Percentiles rank a stretch among this genome's conserved stretches.
Evolutionary conservation across 2,797 vertebrate genomes (phyloP).

Genomic region (Pogonophryne albipinna): DNA sequence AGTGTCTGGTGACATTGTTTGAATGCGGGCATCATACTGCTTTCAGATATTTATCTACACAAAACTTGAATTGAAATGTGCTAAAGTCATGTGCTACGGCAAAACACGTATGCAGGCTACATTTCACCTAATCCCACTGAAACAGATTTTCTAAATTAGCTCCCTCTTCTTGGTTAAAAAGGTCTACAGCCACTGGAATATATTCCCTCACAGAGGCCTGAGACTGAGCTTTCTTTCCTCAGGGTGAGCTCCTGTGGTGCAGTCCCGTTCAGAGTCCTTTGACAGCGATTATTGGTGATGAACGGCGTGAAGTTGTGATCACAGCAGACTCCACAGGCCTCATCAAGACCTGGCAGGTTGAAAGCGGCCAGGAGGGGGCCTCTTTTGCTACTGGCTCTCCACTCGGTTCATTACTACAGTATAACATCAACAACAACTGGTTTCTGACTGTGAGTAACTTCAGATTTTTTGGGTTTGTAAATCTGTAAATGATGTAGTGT

Average conservation of each 20-base stretch:
- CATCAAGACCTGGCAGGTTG: constrained; percentile 81
- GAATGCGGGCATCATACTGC: background rate
- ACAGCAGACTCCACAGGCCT: constrained; percentile 77
- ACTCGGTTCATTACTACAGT: constrained; percentile 74
- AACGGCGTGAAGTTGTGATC: constrained; percentile 68
- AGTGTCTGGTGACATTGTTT: background rate
- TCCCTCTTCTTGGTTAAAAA: background rate
- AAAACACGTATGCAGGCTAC: background rate
- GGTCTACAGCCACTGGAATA: background rate
- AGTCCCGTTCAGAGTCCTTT: constrained; percentile 82
- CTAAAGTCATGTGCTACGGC: background rate
- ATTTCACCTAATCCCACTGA: background rate
- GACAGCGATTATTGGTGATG: constrained; percentile 72
- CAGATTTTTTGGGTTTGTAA: background rate
- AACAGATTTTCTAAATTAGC: background rate
- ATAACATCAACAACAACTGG: constrained; percentile 60
- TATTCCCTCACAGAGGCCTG: background rate
- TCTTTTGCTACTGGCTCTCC: constrained; percentile 68
- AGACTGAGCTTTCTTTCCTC: background rate
- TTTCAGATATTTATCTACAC: background rate
- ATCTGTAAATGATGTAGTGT: background rate
- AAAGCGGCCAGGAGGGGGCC: constrained; percentile 74
- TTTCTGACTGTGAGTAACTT: constrained; percentile 79
- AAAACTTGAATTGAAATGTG: background rate
- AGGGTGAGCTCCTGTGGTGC: constrained; percentile 84